phyloP scores from a whole-genome alignment of 2,797 vertebrate genomes.

The Phoeniculus purpureus region DNA sequence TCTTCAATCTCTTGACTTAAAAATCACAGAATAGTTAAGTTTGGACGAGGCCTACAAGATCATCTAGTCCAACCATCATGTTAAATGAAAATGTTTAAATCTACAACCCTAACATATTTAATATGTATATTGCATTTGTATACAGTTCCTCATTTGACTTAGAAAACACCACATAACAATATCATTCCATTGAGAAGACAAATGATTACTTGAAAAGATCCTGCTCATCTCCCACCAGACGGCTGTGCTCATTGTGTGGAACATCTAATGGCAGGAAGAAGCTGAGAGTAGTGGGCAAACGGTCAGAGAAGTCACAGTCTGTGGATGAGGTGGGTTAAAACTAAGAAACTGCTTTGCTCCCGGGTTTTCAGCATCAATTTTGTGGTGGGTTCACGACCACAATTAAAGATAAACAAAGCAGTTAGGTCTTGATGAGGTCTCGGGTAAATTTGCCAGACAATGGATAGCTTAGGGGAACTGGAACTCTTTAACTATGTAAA shows the following conservation, averaged over 20 bases:
- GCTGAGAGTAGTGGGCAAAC: neutral
- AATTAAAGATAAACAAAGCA: no score
- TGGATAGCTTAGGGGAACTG: no score
- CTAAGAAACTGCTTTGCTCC: no score
- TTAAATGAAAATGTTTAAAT: neutral
- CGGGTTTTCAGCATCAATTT: no score
- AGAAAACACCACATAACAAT: neutral
- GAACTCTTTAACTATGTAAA: no score
- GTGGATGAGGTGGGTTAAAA: no score
- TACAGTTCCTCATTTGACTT: neutral
- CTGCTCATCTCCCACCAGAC: neutral
- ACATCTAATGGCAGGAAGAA: neutral
- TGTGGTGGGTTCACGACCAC: no score
- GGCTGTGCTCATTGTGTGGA: rapidly evolving
- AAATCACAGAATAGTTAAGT: no score
- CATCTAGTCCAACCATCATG: no score
- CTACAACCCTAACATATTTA: neutral
- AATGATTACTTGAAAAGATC: neutral
- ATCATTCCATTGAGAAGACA: neutral
- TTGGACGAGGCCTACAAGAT: no score
- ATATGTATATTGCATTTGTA: neutral
- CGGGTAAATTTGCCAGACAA: no score
- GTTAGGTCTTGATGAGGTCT: no score
- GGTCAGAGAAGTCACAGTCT: neutral
- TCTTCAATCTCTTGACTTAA: neutral